Percentiles rank a stretch among this genome's conserved stretches.
These are phyloP conservation scores for Papilio polyxenes DNA, from an alignment of 1,140 invertebrate species.

Conservation along the genomic window DNA sequence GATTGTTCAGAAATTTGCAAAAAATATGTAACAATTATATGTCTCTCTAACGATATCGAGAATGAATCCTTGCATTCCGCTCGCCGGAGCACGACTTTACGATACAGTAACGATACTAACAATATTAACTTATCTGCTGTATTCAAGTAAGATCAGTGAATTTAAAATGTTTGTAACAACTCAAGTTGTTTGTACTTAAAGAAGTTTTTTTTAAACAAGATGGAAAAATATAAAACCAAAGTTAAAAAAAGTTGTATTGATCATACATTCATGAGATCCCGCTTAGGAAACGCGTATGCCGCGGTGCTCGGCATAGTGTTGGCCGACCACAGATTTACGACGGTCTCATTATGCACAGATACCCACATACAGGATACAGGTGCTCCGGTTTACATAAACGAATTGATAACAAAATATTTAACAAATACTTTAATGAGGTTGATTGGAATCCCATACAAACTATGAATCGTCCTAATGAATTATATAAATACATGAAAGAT, in stretches of 20 bases:
- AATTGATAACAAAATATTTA: slow-evolving; percentile 30
- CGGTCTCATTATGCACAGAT: not conserved
- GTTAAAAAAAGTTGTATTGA: slow-evolving; percentile 43
- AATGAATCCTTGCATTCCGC: too few relatives aligned
- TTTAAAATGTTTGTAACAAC: too few relatives aligned
- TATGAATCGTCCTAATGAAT: slow-evolving; percentile 30
- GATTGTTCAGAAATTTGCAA: too few relatives aligned
- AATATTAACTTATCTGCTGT: too few relatives aligned
- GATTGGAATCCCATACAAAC: slow-evolving; percentile 22
- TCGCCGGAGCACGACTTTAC: too few relatives aligned
- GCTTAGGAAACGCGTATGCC: slow-evolving; percentile 23
- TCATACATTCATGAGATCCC: slow-evolving; percentile 40
- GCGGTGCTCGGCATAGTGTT: slow-evolving; percentile 34
- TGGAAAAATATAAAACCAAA: slow-evolving; percentile 28
- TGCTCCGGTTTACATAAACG: slow-evolving; percentile 28
- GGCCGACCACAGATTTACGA: slow-evolving; percentile 12
- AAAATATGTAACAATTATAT: too few relatives aligned
- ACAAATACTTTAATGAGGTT: slow-evolving; percentile 21
- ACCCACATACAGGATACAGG: slow-evolving; percentile 36
- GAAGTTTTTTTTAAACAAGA: too few relatives aligned
- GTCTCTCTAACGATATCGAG: too few relatives aligned
- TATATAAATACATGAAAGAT: slow-evolving; percentile 38
- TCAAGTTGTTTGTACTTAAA: too few relatives aligned
- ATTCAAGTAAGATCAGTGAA: too few relatives aligned
- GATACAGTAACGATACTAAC: too few relatives aligned